A percentile compares a stretch with the other conserved stretches of the same genome.
Evolutionary conservation across 1,140 invertebrate genomes (phyloP).

Genomic region (Branchinecta lynchi): DNA sequence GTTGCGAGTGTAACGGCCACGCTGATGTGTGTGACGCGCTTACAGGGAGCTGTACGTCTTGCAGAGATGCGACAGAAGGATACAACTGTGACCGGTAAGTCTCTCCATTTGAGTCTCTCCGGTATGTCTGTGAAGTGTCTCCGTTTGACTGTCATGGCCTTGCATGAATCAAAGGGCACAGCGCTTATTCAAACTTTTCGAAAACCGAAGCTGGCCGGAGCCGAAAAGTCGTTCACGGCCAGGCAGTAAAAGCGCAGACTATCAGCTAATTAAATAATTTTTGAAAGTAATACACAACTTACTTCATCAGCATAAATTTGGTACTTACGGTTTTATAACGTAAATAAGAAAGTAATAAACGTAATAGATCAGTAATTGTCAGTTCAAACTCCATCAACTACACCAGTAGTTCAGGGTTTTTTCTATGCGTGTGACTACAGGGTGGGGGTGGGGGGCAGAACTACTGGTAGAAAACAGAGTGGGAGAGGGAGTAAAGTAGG

Average conservation of each 20-base stretch:
- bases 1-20: slow-evolving; percentile 93
- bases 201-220: too few relatives aligned
- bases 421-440: slow-evolving; percentile 61
- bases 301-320: too few relatives aligned
- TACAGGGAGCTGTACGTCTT: slow-evolving; percentile 79
- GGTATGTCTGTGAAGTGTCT: too few relatives aligned
- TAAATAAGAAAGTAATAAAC: too few relatives aligned
- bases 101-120: slow-evolving; percentile 17
- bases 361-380: slow-evolving; percentile 75
- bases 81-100: slow-evolving; percentile 60
- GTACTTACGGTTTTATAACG: too few relatives aligned
- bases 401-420: slow-evolving; percentile 45
- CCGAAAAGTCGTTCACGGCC: too few relatives aligned
- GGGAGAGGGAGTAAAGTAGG: slow-evolving; percentile 72
- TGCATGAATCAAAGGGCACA: too few relatives aligned
- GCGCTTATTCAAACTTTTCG: too few relatives aligned
- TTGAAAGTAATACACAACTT: too few relatives aligned
- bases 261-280: too few relatives aligned
- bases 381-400: slow-evolving; percentile 73
- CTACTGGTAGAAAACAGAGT: slow-evolving; percentile 98
- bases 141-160: too few relatives aligned
- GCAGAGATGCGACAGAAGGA: slow-evolving; percentile 72
- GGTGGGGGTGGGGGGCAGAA: slow-evolving; percentile 76
- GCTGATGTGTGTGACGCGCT: slow-evolving; percentile 80
- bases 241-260: too few relatives aligned